Percentiles rank a stretch among this genome's conserved stretches.
Evolutionary conservation across 2,888 invertebrate genomes (phyloP).

Genomic region (Latrodectus hesperus): DNA sequence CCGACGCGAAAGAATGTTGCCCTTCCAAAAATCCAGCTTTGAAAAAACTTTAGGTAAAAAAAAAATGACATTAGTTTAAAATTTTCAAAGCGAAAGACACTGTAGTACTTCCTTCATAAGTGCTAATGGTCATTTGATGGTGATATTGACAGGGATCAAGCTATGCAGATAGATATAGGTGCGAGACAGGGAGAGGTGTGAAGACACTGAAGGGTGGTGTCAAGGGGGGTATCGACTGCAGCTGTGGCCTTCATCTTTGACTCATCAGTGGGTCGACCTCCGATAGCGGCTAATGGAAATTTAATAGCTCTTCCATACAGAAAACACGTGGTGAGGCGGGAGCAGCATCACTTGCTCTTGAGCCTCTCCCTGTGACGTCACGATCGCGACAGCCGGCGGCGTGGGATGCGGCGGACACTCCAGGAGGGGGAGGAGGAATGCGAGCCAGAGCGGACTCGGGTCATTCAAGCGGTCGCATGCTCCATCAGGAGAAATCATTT

Average conservation of each 20-base stretch:
- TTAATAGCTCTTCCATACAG: slow-evolving; percentile 69
- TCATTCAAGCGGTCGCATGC: background rate
- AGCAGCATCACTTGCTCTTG: slow-evolving; percentile 56
- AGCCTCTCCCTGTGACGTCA: slow-evolving; percentile 57
- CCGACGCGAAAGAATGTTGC: background rate
- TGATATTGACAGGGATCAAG: slow-evolving; percentile 59
- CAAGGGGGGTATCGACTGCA: slow-evolving; percentile 24
- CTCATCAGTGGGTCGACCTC: slow-evolving; percentile 67
- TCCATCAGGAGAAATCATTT: background rate
- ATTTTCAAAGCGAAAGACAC: slow-evolving; percentile 56
- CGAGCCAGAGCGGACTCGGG: slow-evolving; percentile 15
- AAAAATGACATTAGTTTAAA: slow-evolving; percentile 63
- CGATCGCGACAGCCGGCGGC: slow-evolving; percentile 38
- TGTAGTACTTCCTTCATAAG: slow-evolving; percentile 54
- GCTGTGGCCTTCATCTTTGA: slow-evolving; percentile 66
- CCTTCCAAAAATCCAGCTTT: too few species aligned
- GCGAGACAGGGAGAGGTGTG: background rate
- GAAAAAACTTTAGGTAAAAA: slow-evolving; percentile 23
- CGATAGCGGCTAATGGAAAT: slow-evolving; percentile 69
- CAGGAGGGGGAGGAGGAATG: background rate
- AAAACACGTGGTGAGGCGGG: slow-evolving; percentile 53
- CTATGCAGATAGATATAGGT: slow-evolving; percentile 55
- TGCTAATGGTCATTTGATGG: slow-evolving; percentile 68
- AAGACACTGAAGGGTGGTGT: slow-evolving; percentile 7
- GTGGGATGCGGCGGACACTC: background rate